phyloP scores from a whole-genome alignment of 2,113 vertebrate species.

The Pongo pygmaeus region DNA sequence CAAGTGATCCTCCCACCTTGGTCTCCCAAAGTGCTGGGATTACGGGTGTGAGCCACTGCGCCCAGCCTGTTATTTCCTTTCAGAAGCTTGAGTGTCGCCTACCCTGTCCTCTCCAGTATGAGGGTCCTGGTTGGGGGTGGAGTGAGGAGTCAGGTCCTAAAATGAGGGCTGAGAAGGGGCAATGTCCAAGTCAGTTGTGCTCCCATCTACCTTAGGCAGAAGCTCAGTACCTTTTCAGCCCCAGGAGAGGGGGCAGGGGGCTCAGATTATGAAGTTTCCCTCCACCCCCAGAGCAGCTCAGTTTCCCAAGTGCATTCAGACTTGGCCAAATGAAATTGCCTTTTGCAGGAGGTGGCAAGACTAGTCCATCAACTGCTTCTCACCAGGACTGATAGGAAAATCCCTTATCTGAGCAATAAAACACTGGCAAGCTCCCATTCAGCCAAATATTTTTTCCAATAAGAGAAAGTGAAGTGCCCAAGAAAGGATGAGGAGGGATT shows the following conservation, averaged over 20 bases:
- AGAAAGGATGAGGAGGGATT: neutral
- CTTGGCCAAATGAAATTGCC: neutral
- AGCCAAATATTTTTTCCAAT: neutral
- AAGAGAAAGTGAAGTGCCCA: neutral
- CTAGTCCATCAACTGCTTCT: neutral
- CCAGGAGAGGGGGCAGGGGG: neutral
- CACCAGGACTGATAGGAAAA: conserved; percentile 37
- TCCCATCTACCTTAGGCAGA: neutral
- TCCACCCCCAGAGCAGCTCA: neutral
- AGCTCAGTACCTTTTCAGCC: neutral
- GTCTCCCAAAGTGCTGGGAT: too few relatives aligned
- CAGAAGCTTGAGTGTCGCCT: neutral
- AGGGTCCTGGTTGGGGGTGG: neutral
- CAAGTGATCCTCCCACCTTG: too few relatives aligned
- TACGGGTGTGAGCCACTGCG: too few relatives aligned
- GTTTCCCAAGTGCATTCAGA: neutral
- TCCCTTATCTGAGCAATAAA: conserved; percentile 35
- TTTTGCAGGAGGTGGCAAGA: conserved; percentile 38
- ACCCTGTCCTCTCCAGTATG: neutral
- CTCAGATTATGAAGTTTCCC: neutral
- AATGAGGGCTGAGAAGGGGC: neutral
- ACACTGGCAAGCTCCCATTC: neutral
- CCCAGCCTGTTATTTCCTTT: neutral
- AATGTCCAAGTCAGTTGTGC: too few relatives aligned
- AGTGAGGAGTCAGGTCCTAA: neutral